phyloP scores from a whole-genome alignment of 2,797 vertebrate species.

The Anabas testudineus region DNA sequence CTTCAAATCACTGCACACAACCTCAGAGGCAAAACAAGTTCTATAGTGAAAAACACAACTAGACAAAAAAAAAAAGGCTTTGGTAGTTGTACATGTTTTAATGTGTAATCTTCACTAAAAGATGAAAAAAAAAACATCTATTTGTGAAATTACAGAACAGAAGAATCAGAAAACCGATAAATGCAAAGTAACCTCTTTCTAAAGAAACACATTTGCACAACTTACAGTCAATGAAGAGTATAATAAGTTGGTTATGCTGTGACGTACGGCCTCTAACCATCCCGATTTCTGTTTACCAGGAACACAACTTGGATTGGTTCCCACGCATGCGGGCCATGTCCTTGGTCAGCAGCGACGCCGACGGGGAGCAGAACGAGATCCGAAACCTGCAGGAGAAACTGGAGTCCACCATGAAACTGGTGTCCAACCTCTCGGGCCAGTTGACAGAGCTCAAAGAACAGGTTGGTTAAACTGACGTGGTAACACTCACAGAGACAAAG shows the following conservation, averaged over 20 bases:
- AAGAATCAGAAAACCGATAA: too few species aligned
- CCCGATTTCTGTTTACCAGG: constrained; percentile 79
- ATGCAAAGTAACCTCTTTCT: too few species aligned
- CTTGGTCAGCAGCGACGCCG: constrained; percentile 94
- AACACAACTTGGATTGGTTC: constrained; percentile 98
- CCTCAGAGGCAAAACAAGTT: constrained; percentile 2
- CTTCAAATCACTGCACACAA: constrained; percentile 43
- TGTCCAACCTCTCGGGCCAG: constrained; percentile 94
- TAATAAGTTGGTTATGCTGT: background rate
- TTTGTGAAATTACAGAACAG: too few species aligned
- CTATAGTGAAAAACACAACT: background rate
- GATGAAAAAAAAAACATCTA: too few species aligned
- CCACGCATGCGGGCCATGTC: constrained; percentile 99
- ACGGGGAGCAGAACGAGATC: constrained; percentile 98
- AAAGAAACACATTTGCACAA: constrained; percentile 4
- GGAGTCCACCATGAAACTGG: constrained; percentile 97
- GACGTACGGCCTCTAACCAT: constrained; percentile 4
- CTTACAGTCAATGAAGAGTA: background rate
- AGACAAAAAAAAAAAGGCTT: too few species aligned
- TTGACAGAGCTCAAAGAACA: constrained; percentile 97
- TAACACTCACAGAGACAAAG: background rate
- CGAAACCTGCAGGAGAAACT: constrained; percentile 96
- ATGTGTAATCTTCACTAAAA: too few species aligned
- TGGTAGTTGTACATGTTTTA: too few species aligned
- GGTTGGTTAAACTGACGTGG: constrained; percentile 75